Evolutionary conservation across 2,113 vertebrate species (phyloP), one percentile per base, ranked within the genome.

Genomic region (Lagopus leucura): DNA sequence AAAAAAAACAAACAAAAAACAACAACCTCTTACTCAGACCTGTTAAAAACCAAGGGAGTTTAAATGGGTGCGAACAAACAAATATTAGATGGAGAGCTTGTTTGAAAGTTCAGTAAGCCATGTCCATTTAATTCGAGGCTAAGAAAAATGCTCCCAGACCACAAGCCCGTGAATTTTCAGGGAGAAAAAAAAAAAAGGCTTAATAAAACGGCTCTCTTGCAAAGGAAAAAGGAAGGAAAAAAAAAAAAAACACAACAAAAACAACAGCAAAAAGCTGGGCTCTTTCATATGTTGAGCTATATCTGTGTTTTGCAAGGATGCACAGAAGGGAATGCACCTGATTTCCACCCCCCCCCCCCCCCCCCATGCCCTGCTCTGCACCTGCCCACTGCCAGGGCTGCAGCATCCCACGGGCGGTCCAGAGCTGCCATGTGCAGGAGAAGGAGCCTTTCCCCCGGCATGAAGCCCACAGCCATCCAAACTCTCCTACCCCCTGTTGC

Each of bases 61-160:
- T 92, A 88, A 94, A 75, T 86, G 70, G 69, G 70, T 75, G 70
- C 77, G 89, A 89, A 89, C 82, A 96, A 92, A 92, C 92, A 92
- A 88, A 78, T 88, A 40, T n/a, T 71, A 90, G 85, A 40, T 80
- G 69, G 67, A 90, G 67, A 86, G 75, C 82, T 85, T 80, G 64
- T 87, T 50, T 88, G 65, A 67, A 92, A 94, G 82, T 94, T 95
- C 85, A 63, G 73, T 71, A 88, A 91, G 47, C 79, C 0, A 0
- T 69, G 76, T 88, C 91, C 65, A 18, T 94, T 94, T 91, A 74
- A 86, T 86, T 52, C 58, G 67, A 55, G 34, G 63, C 83, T 84
- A 83, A 65, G 70, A 65, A 94, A 91, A 92, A 64, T 36, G 82
- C 74, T 83, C 34, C 64, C 47, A 57, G 47, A 75, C 85, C 75